These are phyloP conservation scores for Eristalis arbustorum DNA, from an alignment of 2,888 invertebrate species.

Conservation along the genomic window DNA sequence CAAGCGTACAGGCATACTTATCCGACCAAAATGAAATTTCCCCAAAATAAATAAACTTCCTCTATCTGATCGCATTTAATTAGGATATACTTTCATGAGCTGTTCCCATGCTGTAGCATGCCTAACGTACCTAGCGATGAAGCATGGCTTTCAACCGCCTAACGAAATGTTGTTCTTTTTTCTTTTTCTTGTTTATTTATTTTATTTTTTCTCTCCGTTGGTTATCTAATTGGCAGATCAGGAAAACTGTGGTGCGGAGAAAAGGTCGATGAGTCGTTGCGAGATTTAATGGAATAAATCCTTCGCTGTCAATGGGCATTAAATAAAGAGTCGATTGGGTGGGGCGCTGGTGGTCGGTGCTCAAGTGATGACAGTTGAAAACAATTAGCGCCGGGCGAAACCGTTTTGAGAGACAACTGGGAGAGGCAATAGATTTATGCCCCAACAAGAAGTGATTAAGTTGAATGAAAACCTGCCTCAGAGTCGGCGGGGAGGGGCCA, in stretches of 20 bases:
- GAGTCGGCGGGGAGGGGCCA: neutral
- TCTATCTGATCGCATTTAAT: constrained; percentile 59
- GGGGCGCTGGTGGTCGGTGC: constrained; percentile 9
- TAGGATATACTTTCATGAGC: constrained; percentile 52
- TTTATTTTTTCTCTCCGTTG: neutral
- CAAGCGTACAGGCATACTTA: neutral
- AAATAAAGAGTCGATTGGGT: constrained; percentile 20
- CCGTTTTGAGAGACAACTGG: neutral
- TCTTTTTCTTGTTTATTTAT: constrained; percentile 12
- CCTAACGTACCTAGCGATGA: constrained; percentile 2
- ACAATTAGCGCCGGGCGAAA: constrained; percentile 10
- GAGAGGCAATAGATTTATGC: neutral
- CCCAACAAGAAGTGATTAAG: neutral
- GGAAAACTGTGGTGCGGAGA: constrained; percentile 24
- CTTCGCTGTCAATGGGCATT: constrained; percentile 45
- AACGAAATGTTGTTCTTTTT: constrained; percentile 9
- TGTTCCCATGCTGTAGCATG: constrained; percentile 25
- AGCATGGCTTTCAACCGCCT: neutral
- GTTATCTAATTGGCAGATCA: constrained; percentile 57
- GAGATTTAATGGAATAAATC: constrained; percentile 41
- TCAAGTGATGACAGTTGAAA: constrained; percentile 38
- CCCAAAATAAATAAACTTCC: constrained; percentile 53
- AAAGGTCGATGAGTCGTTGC: constrained; percentile 9
- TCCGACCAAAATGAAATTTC: constrained; percentile 43
- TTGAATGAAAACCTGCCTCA: neutral